phyloP scores from a whole-genome alignment of 2,797 vertebrate species.

The Sciurus vulgaris region DNA sequence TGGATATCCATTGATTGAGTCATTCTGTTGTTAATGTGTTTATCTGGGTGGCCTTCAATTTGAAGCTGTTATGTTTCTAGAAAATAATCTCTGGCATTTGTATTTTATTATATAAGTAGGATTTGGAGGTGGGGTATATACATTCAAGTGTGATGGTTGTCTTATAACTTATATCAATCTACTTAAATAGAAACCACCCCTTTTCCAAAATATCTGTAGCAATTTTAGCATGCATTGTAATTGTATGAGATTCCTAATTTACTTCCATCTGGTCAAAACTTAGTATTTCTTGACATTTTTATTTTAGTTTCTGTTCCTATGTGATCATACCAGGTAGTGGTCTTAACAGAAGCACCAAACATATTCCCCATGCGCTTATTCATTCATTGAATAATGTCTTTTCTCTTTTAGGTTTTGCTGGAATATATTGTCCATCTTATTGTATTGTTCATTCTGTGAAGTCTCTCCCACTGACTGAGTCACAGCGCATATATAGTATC shows the following conservation, averaged over 20 bases:
- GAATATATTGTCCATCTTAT: background rate
- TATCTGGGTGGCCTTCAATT: background rate
- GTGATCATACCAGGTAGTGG: background rate
- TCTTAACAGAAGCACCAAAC: background rate
- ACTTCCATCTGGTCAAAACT: background rate
- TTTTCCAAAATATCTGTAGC: background rate
- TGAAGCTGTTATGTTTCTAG: background rate
- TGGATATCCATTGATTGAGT: background rate
- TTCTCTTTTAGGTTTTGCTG: background rate
- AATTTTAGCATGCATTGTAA: background rate
- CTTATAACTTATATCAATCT: background rate
- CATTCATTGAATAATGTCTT: background rate
- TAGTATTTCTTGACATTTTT: background rate
- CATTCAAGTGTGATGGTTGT: background rate
- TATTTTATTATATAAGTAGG: background rate
- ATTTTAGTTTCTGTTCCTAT: background rate
- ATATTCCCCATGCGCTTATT: background rate
- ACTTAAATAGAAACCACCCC: background rate
- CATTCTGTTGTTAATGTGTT: background rate
- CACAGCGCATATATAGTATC: rapidly evolving
- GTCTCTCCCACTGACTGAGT: background rate
- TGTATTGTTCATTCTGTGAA: background rate
- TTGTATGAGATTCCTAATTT: background rate
- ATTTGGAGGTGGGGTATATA: background rate
- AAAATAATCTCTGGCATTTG: background rate